Evolutionary conservation across 2,888 invertebrate genomes (phyloP).

Genomic region (Anarsia innoxiella): DNA sequence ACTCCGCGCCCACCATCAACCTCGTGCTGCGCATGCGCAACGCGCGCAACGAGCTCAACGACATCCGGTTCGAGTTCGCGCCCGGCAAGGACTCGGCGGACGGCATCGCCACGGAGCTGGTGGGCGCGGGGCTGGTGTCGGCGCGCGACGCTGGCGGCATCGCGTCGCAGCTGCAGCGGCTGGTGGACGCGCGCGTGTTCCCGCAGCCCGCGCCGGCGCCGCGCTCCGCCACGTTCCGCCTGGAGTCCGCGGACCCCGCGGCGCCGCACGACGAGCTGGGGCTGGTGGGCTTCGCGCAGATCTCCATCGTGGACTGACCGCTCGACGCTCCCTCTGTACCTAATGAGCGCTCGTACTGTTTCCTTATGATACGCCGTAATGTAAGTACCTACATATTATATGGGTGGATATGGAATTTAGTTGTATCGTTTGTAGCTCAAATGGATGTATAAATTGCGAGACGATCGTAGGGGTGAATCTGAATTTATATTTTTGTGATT

Average conservation of each 20-base stretch:
- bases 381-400: constrained; percentile 50
- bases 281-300: constrained; percentile 97
- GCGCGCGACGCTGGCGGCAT: constrained; percentile 93
- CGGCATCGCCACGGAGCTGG: constrained; percentile 97
- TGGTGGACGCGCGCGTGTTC: constrained; percentile 80
- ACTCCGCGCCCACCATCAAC: constrained; percentile 81
- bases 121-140: constrained; percentile 96
- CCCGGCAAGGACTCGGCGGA: constrained; percentile 94
- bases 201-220: constrained; percentile 60
- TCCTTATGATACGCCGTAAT: constrained; percentile 30
- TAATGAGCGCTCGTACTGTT: constrained; percentile 20
- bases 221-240: constrained; percentile 90
- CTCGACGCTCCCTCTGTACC: constrained; percentile 1
- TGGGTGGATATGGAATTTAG: constrained; percentile 56
- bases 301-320: constrained; percentile 90
- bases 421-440: constrained; percentile 55
- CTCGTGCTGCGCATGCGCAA: constrained; percentile 94
- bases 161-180: constrained; percentile 92
- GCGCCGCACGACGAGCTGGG: constrained; percentile 96
- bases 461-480: constrained; percentile 54
- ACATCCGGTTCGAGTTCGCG: constrained; percentile 98
- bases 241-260: constrained; percentile 74
- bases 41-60: constrained; percentile 93
- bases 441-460: constrained; percentile 48
- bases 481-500: constrained; percentile 60